Base-by-base conservation (phyloP, 1,140 invertebrate species). In the Scaptodrosophila lebanonensis region DNA sequence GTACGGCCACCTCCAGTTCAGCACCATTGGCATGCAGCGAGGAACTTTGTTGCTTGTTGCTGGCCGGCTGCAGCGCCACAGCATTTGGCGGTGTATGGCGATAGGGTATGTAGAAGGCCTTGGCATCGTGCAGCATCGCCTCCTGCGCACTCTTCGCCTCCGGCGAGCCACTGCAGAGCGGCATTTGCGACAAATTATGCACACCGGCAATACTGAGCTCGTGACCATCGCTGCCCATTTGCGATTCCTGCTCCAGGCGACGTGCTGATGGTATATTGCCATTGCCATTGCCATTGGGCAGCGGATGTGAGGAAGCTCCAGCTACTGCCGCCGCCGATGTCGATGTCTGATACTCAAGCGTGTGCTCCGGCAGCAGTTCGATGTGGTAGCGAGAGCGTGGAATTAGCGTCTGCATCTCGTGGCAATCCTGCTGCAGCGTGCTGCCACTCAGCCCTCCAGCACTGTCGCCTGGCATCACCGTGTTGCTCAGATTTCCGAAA, bases 331-430 rank as follows among this genome's bases (percentile, higher is more conserved):
- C 63, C 1, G 47, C 54, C 5, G 73, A 64, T 16, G 75, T 39
- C 2, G 71, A 86, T 0, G 72, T 79, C 53, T 86, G 84, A 25
- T 83, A 85, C 36, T 82, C 73, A 35, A 66, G 32, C 9, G 73
- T 64, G 25, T 69, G 64, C 39, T 82, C 70, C 11, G 73, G 60
- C 44, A 82, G 48, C 61, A 82, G 40, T 16, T 82, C 75, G 36
- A 82, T 82, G 75, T 82, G 70, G 33, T 69, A 69, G 20, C 71
- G 59, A 3, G 75, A 77, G 15, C 82, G 82, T 4, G 85, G 85
- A 20, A 86, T 86, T 0, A 86, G 57, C 4, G 85, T 86, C 48
- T 86, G 85, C 85, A 86, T 86, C 49, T 86, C 85, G 33, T 84
- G 82, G 25, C 68, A 84, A 18, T 86, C 85, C 33, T 86, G 84